Percentiles rank a stretch among this genome's conserved stretches.
phyloP scores from a whole-genome alignment of 2,113 vertebrate genomes.

The Pygathrix nemaeus region DNA sequence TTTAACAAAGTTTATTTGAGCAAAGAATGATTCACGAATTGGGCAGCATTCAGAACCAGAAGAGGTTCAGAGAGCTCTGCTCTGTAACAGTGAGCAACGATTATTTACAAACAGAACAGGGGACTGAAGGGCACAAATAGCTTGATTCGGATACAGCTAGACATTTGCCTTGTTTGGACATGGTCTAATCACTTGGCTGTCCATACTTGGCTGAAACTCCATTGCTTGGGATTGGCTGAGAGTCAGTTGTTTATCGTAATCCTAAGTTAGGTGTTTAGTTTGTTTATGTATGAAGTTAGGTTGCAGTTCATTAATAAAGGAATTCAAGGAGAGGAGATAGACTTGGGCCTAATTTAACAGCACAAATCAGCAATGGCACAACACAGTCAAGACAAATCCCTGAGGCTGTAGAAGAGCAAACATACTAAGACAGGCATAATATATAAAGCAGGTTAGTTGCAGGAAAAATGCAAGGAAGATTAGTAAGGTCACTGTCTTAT shows the following conservation, averaged over 20 bases:
- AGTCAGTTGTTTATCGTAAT: neutral
- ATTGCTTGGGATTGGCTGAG: neutral
- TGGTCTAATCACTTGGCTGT: neutral
- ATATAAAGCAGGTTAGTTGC: neutral
- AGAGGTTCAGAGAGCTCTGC: neutral
- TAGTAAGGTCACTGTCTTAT: neutral
- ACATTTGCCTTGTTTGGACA: neutral
- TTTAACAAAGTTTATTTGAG: neutral
- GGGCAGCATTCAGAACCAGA: neutral
- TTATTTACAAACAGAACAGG: neutral
- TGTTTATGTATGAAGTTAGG: neutral
- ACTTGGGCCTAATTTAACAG: neutral
- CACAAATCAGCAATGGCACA: neutral
- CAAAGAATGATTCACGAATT: neutral
- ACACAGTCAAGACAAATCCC: neutral
- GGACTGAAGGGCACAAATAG: neutral
- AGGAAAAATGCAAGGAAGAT: neutral
- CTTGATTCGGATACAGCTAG: neutral
- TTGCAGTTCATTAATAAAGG: neutral
- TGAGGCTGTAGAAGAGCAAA: neutral
- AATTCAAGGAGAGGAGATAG: neutral
- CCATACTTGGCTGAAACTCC: neutral
- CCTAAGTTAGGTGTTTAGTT: neutral
- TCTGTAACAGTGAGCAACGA: neutral
- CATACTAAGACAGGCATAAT: neutral